These are phyloP conservation scores for Formica aserva DNA, from an alignment of 2,888 invertebrate species.

Conservation along the genomic window DNA sequence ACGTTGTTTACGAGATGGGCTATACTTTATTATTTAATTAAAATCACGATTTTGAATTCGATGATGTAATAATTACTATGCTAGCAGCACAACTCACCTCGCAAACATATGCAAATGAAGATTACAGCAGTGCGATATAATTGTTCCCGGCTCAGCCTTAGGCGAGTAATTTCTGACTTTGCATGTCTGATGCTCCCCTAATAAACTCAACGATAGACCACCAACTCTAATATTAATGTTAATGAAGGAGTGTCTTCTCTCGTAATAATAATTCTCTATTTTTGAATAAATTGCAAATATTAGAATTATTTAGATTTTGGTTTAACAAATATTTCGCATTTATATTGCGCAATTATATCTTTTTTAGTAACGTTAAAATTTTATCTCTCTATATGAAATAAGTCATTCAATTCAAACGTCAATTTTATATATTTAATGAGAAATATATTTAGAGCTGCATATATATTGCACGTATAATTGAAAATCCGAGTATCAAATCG, in stretches of 20 bases:
- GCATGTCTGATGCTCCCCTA: constrained; percentile 41
- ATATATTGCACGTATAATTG: neutral
- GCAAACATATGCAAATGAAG: constrained; percentile 51
- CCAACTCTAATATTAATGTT: constrained; percentile 33
- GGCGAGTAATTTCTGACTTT: constrained; percentile 48
- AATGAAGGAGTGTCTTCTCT: neutral
- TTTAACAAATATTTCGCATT: constrained; percentile 20
- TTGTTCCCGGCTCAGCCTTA: constrained; percentile 35
- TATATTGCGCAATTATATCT: neutral
- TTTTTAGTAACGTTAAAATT: neutral
- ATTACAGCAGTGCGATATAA: constrained; percentile 50
- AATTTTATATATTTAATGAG: neutral
- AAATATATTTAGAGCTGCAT: neutral
- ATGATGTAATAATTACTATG: constrained; percentile 19
- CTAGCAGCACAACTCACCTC: neutral
- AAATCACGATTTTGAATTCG: constrained; percentile 12
- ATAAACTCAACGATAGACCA: constrained; percentile 41
- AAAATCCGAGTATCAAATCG: neutral
- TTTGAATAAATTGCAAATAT: neutral
- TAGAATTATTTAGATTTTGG: neutral
- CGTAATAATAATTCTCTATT: constrained; percentile 4
- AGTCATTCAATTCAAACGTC: neutral
- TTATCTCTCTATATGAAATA: neutral
- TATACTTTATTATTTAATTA: constrained; percentile 27
- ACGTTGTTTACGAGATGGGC: neutral